Percentiles rank a stretch among this genome's conserved stretches.
Conservation (phyloP, 1,140 invertebrate genomes). For the Holcopasites calliopsidis region DNA sequence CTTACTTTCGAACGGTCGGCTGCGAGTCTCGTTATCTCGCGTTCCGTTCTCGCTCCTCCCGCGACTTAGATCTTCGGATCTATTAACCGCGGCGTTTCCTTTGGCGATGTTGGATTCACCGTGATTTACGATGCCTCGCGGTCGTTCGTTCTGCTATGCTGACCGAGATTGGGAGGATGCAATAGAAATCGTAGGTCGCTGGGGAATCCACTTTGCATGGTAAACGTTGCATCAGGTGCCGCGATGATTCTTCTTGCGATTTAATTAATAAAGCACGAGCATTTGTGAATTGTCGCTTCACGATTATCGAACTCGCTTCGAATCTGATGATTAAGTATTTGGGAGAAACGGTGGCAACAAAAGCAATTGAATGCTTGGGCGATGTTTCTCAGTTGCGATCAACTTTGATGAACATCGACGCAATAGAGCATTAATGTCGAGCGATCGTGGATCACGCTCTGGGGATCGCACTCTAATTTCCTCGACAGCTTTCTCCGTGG, state of each 20-base stretch:
- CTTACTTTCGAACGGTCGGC: background rate
- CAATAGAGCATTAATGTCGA: background rate
- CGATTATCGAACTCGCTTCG: too few species aligned
- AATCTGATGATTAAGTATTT: too few species aligned
- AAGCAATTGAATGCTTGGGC: too few species aligned
- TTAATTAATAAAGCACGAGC: too few species aligned
- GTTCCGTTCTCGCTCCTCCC: background rate
- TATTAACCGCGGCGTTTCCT: background rate
- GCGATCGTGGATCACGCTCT: background rate
- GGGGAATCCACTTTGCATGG: background rate
- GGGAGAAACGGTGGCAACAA: too few species aligned
- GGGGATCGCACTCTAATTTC: slow-evolving; percentile 23
- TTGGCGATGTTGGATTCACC: background rate
- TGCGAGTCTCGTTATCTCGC: background rate
- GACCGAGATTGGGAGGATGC: background rate
- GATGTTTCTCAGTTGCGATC: too few species aligned
- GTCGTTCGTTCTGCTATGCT: background rate
- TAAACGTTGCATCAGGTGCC: background rate
- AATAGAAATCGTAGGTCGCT: background rate
- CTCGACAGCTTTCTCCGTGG: slow-evolving; percentile 42
- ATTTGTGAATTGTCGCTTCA: too few species aligned
- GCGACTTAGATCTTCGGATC: background rate
- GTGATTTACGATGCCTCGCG: background rate
- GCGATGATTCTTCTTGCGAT: too few species aligned
- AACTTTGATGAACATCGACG: too few species aligned